These are phyloP conservation scores for Sinhomidia bicolor DNA, from an alignment of 2,888 invertebrate species.

Conservation along the genomic window DNA sequence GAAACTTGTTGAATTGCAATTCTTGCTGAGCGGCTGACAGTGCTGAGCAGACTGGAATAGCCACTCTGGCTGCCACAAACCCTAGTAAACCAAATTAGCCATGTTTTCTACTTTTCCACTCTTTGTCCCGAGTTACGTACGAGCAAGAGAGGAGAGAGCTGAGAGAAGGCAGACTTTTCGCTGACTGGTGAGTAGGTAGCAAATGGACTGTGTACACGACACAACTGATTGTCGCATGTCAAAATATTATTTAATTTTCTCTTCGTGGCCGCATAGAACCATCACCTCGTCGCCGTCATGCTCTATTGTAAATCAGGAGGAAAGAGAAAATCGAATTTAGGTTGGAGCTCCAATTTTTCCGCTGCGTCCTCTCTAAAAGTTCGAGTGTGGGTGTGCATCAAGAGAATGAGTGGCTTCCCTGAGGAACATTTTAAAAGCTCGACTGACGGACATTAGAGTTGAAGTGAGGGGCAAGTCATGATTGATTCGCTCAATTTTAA, in stretches of 20 bases:
- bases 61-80: no score
- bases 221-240: background rate
- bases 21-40: background rate
- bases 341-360: no score
- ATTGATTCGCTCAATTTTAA: slow-evolving; percentile 56
- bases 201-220: no score
- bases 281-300: background rate
- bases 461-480: background rate
- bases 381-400: no score
- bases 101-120: background rate
- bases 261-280: background rate
- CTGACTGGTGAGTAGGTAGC: no score
- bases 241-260: background rate
- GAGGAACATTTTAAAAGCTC: background rate
- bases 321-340: background rate
- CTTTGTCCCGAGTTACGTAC: no score
- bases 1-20: slow-evolving; percentile 28
- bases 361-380: background rate
- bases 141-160: no score
- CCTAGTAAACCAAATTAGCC: no score
- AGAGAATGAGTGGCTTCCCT: background rate
- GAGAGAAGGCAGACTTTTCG: no score
- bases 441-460: background rate
- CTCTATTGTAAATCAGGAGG: background rate
- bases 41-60: no score